phyloP scores from a whole-genome alignment of 2,888 invertebrate species.

The Orgyia antiqua region DNA sequence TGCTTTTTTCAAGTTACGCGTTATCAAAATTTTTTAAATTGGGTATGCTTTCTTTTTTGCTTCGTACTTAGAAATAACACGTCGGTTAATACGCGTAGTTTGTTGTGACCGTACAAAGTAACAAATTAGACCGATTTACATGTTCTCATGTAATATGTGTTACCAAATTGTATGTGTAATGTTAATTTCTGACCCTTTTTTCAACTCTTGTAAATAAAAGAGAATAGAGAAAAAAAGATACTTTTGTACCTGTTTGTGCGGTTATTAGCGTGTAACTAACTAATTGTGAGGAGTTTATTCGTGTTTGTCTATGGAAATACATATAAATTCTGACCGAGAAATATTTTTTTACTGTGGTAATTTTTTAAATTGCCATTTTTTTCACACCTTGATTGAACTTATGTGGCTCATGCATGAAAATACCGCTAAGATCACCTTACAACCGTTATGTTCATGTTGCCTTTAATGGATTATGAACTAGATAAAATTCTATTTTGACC shows the following conservation, averaged over 20 bases:
- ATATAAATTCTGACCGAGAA: slow-evolving; percentile 8
- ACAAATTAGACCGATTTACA: slow-evolving; percentile 21
- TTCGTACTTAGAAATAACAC: slow-evolving; percentile 55
- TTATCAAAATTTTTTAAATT: slow-evolving; percentile 22
- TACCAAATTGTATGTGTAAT: slow-evolving; percentile 35
- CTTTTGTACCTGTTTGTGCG: slow-evolving; percentile 70
- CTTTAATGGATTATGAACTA: no score
- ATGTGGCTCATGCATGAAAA: no score
- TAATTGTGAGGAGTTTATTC: slow-evolving; percentile 24
- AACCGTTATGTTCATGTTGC: no score
- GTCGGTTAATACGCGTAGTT: slow-evolving; percentile 28
- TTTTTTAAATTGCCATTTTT: no score
- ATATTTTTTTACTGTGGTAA: not conserved
- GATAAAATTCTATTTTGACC: no score
- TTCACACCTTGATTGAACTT: no score
- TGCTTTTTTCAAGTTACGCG: slow-evolving; percentile 41
- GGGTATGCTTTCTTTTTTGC: slow-evolving; percentile 46
- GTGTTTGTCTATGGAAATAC: slow-evolving; percentile 18
- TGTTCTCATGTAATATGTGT: slow-evolving; percentile 33
- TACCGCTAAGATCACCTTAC: no score
- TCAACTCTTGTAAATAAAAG: slow-evolving; percentile 60
- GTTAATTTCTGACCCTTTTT: slow-evolving; percentile 28
- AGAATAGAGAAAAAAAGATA: slow-evolving; percentile 45
- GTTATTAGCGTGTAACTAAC: slow-evolving; percentile 47
- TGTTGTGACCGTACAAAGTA: slow-evolving; percentile 40